Evolutionary conservation across 2,888 invertebrate species (phyloP).

Genomic region (Scaptomyza reducta): DNA sequence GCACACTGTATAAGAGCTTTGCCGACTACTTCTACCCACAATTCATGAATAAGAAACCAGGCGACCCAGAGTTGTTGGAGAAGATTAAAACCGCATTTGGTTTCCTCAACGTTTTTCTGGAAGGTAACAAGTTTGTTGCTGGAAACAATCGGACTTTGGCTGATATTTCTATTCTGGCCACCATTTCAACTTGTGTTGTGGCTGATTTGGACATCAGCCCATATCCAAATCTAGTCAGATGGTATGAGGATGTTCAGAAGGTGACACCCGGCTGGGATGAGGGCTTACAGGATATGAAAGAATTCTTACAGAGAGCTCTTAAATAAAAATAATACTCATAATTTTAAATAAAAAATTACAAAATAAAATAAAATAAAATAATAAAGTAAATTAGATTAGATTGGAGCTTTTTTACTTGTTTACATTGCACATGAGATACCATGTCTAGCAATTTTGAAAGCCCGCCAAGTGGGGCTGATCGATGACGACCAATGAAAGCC

Average conservation of each 20-base stretch:
- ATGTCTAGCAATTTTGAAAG: neutral
- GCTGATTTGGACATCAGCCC: conserved; percentile 12
- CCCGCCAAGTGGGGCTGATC: neutral
- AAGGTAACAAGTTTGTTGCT: conserved; percentile 84
- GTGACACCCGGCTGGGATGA: conserved; percentile 86
- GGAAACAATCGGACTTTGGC: conserved; percentile 90
- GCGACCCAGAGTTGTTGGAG: conserved; percentile 14
- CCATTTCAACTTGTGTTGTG: conserved; percentile 15
- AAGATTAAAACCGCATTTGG: conserved; percentile 20
- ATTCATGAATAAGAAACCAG: neutral
- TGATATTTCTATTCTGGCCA: conserved; percentile 88
- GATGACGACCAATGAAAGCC: conserved; percentile 3
- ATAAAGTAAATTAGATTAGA: neutral
- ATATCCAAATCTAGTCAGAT: conserved; percentile 23
- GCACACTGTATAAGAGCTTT: conserved; percentile 33
- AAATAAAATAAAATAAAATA: neutral
- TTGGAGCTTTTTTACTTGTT: too few species aligned
- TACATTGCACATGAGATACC: neutral
- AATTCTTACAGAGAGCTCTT: neutral
- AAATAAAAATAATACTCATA: neutral
- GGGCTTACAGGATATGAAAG: conserved; percentile 28
- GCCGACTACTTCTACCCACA: conserved; percentile 25
- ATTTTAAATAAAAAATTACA: neutral
- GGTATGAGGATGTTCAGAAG: conserved; percentile 86
- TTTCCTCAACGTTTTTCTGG: conserved; percentile 14